Percentiles rank a stretch among this genome's conserved stretches.
phyloP scores from a whole-genome alignment of 1,140 invertebrate species.

The Tribolium madens region DNA sequence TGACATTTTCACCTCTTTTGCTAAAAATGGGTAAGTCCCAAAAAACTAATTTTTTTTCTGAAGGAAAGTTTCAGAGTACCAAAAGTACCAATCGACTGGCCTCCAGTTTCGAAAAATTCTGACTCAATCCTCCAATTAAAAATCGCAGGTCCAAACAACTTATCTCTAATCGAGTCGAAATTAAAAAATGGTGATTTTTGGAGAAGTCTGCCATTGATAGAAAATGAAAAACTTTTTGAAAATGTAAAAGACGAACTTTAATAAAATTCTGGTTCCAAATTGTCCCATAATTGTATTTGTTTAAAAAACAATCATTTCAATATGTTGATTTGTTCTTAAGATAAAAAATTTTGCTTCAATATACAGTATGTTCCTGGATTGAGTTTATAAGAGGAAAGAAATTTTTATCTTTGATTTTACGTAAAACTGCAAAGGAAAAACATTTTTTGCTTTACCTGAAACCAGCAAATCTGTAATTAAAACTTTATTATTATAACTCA shows the following conservation, averaged over 20 bases:
- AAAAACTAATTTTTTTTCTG: not conserved
- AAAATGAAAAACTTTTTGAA: not conserved
- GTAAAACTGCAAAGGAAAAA: no score
- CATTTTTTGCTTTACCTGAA: no score
- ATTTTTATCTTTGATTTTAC: no score
- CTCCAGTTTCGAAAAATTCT: not conserved
- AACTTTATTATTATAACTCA: no score
- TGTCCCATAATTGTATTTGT: no score
- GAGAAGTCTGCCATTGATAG: not conserved
- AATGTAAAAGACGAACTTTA: not conserved
- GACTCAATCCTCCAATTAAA: not conserved
- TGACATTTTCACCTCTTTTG: constrained; percentile 41
- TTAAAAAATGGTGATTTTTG: not conserved
- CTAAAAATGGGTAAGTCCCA: constrained; percentile 35
- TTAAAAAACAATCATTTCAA: no score
- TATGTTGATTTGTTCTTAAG: no score
- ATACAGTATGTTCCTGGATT: no score
- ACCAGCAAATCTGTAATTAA: no score
- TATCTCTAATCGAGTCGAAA: not conserved
- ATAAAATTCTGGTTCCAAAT: no score
- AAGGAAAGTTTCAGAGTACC: not conserved
- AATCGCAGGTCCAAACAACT: not conserved
- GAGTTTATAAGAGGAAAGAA: no score
- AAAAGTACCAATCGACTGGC: not conserved
- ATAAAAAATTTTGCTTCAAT: no score